These are phyloP conservation scores for Tenualosa ilisha DNA, from an alignment of 2,797 vertebrate species.

Conservation along the genomic window DNA sequence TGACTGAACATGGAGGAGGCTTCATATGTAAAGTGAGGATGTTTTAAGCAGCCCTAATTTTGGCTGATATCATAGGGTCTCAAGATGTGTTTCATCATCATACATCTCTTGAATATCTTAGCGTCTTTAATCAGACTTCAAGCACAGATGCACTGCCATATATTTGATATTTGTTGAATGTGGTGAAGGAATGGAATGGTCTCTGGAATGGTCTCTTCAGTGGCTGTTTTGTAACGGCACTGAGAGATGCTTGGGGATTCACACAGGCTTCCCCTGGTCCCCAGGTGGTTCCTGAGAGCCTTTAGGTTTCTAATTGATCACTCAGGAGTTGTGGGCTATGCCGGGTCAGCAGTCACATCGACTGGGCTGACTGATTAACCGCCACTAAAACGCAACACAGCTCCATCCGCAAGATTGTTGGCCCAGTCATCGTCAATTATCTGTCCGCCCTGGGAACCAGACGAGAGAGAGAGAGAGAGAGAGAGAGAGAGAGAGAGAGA, in stretches of 20 bases:
- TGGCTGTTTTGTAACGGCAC: neutral
- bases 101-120: neutral
- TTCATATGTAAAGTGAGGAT: neutral
- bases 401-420: constrained; percentile 47
- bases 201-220: neutral
- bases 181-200: neutral
- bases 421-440: constrained; percentile 58
- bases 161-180: neutral
- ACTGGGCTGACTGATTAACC: constrained; percentile 59
- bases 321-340: constrained; percentile 42
- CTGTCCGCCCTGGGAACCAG: constrained; percentile 29
- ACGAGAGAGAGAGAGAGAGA: neutral
- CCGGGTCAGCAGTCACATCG: constrained; percentile 55
- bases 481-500: neutral
- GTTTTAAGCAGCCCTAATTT: neutral
- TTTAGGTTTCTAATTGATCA: constrained; percentile 51
- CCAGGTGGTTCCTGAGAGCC: neutral
- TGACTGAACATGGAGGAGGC: neutral
- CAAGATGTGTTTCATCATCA: neutral
- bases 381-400: constrained; percentile 50
- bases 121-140: neutral
- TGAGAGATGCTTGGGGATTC: neutral
- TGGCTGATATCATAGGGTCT: neutral
- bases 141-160: neutral
- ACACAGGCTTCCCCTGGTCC: neutral